phyloP scores from a whole-genome alignment of 2,797 vertebrate genomes.

The Hyperoplus lanceolatus region DNA sequence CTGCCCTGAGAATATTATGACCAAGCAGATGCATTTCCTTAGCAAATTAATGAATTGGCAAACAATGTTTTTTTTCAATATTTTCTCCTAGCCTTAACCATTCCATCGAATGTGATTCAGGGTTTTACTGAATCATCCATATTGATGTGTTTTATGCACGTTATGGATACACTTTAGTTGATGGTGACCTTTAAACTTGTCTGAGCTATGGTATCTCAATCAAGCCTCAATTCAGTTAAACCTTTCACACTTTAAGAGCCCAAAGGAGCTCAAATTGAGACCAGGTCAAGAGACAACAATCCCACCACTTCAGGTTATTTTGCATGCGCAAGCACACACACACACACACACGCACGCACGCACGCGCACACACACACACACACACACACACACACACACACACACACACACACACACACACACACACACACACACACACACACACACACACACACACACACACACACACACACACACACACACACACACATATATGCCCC shows the following conservation, averaged over 20 bases:
- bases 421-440: conserved; percentile 29
- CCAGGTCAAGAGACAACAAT: conserved; percentile 51
- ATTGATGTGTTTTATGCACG: not conserved
- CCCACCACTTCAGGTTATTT: conserved; percentile 25
- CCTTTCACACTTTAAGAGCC: conserved; percentile 26
- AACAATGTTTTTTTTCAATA: too few species aligned
- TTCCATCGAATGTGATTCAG: not conserved
- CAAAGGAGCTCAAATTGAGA: conserved; percentile 43
- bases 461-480: conserved; percentile 34
- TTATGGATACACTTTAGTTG: not conserved
- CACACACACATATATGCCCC: conserved; percentile 3
- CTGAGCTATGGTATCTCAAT: conserved; percentile 33
- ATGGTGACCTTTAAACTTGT: not conserved
- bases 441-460: conserved; percentile 31
- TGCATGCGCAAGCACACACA: conserved; percentile 30
- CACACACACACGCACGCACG: conserved; percentile 25
- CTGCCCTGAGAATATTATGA: too few species aligned
- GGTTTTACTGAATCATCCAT: not conserved
- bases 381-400: conserved; percentile 32
- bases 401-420: conserved; percentile 28
- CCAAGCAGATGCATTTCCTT: too few species aligned
- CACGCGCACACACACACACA: not conserved
- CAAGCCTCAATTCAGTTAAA: conserved; percentile 11
- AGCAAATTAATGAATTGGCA: too few species aligned
- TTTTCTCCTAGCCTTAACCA: too few species aligned